Evolutionary conservation across 2,888 invertebrate genomes (phyloP).

Genomic region (Apotomis turbidana): DNA sequence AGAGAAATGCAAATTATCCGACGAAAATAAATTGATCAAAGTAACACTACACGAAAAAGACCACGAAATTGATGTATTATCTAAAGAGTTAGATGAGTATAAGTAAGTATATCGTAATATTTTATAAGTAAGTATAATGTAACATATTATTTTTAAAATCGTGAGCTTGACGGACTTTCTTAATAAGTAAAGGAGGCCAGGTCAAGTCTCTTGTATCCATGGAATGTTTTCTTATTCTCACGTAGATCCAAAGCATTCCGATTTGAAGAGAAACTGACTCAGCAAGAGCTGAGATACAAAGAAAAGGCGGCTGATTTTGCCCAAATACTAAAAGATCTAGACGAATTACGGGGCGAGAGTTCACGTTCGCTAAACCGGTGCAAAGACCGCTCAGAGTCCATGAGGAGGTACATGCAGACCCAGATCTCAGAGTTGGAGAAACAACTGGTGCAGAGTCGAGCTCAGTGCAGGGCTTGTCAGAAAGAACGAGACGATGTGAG

Average conservation of each 20-base stretch:
- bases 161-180: no score
- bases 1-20: conserved; percentile 57
- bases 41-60: conserved; percentile 55
- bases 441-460: conserved; percentile 71
- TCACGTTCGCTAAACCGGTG: conserved; percentile 56
- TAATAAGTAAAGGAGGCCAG: no score
- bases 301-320: conserved; percentile 64
- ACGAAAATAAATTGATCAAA: conserved; percentile 59
- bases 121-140: background rate
- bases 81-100: conserved; percentile 57
- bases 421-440: conserved; percentile 73
- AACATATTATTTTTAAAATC: no score
- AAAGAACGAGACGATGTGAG: conserved; percentile 75
- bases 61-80: conserved; percentile 57
- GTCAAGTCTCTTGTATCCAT: background rate
- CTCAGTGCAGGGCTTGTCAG: conserved; percentile 67
- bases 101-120: conserved; percentile 55
- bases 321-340: conserved; percentile 60
- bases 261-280: conserved; percentile 64
- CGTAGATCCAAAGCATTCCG: conserved; percentile 60
- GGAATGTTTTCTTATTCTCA: background rate
- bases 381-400: conserved; percentile 69
- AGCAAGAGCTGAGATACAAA: conserved; percentile 58
- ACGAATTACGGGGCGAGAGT: conserved; percentile 63
- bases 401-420: conserved; percentile 65